Percentiles rank a stretch among this genome's conserved stretches.
Conservation (phyloP, 2,888 invertebrate genomes). For the Psylliodes chrysocephalus region DNA sequence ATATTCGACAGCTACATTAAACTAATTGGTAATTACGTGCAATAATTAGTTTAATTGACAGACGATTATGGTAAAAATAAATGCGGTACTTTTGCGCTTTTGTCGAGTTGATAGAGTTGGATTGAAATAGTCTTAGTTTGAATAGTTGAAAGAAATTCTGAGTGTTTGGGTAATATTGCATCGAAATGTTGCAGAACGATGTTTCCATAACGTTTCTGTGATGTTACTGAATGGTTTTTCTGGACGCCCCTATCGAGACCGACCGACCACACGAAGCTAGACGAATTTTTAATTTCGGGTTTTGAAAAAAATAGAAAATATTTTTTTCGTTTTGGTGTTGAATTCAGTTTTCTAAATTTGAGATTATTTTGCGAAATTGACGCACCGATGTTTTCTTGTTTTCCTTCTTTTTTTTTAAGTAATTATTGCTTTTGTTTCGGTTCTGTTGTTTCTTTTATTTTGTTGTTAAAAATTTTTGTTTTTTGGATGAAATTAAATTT, state of each 20-base stretch:
- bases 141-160: no score
- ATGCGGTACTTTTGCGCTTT: no score
- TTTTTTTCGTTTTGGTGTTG: slow-evolving; percentile 17
- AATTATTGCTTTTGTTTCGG: slow-evolving; percentile 25
- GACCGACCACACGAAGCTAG: slow-evolving; percentile 26
- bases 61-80: no score
- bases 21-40: no score
- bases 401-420: no score
- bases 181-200: slow-evolving; percentile 39
- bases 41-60: no score
- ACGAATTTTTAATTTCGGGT: slow-evolving; percentile 18
- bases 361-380: slow-evolving; percentile 5
- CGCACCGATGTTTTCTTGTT: slow-evolving; percentile 29
- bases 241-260: slow-evolving; percentile 33
- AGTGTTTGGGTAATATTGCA: slow-evolving; percentile 38
- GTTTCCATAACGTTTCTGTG: slow-evolving; percentile 41
- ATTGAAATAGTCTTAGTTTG: no score
- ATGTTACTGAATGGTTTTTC: slow-evolving; percentile 33
- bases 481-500: slow-evolving; percentile 29
- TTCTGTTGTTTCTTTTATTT: slow-evolving; percentile 31
- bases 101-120: no score
- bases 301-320: background rate
- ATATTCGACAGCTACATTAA: no score
- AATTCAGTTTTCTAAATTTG: slow-evolving; percentile 13
- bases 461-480: slow-evolving; percentile 36